Percentiles rank a stretch among this genome's conserved stretches.
Evolutionary conservation across 1,140 invertebrate genomes (phyloP).

Genomic region (Halesus radiatus): DNA sequence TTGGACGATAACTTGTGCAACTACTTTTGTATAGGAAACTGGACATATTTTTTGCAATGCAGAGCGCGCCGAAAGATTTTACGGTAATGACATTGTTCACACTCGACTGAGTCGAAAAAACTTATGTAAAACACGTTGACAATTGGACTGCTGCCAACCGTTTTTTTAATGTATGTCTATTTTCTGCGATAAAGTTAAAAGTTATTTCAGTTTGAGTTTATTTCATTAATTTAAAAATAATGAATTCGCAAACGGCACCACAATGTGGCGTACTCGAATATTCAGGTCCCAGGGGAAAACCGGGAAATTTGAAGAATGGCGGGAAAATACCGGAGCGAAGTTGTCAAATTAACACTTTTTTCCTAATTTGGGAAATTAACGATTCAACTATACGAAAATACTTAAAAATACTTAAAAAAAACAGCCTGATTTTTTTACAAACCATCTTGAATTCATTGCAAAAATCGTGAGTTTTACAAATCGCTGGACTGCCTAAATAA

Average conservation of each 20-base stretch:
- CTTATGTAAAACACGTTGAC: conserved; percentile 38
- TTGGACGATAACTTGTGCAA: too few species aligned
- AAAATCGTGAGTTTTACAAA: too few species aligned
- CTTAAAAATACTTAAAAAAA: too few species aligned
- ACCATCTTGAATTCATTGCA: too few species aligned
- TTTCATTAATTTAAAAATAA: conserved; percentile 9
- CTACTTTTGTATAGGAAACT: too few species aligned
- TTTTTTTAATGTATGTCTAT: conserved; percentile 9
- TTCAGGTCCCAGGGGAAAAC: not conserved
- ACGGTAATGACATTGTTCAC: conserved; percentile 39
- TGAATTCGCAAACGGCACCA: conserved; percentile 10
- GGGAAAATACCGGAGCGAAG: conserved; percentile 7
- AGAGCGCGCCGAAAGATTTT: conserved; percentile 17
- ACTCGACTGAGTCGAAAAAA: conserved; percentile 13
- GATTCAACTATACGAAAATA: too few species aligned
- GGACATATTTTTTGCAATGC: not conserved
- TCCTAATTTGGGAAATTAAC: too few species aligned
- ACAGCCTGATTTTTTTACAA: too few species aligned
- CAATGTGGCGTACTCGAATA: too few species aligned
- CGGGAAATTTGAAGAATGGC: conserved; percentile 25
- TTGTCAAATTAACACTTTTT: too few species aligned
- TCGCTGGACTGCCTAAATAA: too few species aligned
- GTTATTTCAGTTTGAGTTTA: conserved; percentile 36
- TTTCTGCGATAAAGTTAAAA: conserved; percentile 35
- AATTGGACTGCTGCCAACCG: conserved; percentile 25